Evolutionary conservation across 92 coral and sea anemone species (phyloP).

Genomic region (Parazoanthus atlanticus): DNA sequence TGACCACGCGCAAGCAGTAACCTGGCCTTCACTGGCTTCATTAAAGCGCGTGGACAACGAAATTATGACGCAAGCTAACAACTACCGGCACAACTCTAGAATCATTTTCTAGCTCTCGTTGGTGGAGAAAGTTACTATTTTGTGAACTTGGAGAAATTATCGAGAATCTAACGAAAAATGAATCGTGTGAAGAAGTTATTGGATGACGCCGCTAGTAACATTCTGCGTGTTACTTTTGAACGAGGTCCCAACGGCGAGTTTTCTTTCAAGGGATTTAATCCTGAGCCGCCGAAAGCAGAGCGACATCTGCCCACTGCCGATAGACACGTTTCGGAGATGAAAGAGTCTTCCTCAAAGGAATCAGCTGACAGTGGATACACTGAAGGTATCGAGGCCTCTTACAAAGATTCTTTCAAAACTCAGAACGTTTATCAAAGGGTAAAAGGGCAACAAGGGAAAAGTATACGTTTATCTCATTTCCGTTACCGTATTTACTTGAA

Average conservation of each 20-base stretch:
- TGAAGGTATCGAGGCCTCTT: not conserved
- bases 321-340: slow-evolving; percentile 11
- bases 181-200: slow-evolving; percentile 26
- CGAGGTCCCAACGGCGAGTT: slow-evolving; percentile 34
- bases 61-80: slow-evolving; percentile 34
- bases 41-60: slow-evolving; percentile 18
- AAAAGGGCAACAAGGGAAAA: no score
- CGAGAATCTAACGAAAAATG: slow-evolving; percentile 7
- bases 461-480: no score
- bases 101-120: slow-evolving; percentile 12
- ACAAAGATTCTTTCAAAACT: no score
- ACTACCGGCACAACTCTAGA: not conserved
- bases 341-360: slow-evolving; percentile 41
- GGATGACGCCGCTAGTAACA: slow-evolving; percentile 27
- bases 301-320: not conserved
- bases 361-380: slow-evolving; percentile 38
- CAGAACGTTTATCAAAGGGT: no score
- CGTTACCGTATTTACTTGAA: no score
- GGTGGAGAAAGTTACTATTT: slow-evolving; percentile 21
- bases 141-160: not conserved
- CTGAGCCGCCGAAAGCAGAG: not conserved
- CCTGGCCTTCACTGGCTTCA: not conserved
- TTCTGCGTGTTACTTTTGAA: slow-evolving; percentile 36
- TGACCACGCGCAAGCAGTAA: slow-evolving; percentile 1
- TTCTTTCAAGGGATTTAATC: slow-evolving; percentile 6